Percentiles rank a stretch among this genome's conserved stretches.
These are phyloP conservation scores for Phrixothrix hirtus DNA, from an alignment of 2,888 invertebrate species.

Conservation along the genomic window DNA sequence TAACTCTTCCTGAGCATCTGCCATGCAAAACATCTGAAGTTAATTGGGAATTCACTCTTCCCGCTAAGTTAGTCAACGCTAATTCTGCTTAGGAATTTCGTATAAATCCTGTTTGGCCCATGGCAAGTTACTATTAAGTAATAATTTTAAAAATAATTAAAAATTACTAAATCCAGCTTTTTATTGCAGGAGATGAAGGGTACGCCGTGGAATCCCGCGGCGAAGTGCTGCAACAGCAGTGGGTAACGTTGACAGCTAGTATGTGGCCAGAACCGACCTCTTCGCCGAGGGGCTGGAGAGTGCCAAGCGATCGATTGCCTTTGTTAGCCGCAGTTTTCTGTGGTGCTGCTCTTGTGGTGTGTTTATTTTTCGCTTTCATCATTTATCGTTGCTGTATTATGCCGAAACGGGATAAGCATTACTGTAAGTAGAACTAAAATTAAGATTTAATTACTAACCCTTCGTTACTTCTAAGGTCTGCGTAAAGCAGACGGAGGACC, in stretches of 20 bases:
- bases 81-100: too few relatives aligned
- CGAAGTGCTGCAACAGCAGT: constrained; percentile 57
- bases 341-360: constrained; percentile 66
- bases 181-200: constrained; percentile 50
- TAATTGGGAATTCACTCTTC: too few relatives aligned
- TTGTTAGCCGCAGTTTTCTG: constrained; percentile 58
- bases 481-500: constrained; percentile 50
- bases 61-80: too few relatives aligned
- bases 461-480: constrained; percentile 50
- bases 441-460: too few relatives aligned
- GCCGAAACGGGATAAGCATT: constrained; percentile 70
- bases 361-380: constrained; percentile 65
- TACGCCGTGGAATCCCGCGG: constrained; percentile 42
- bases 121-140: too few relatives aligned
- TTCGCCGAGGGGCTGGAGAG: constrained; percentile 52
- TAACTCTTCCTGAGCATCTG: too few relatives aligned
- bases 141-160: too few relatives aligned
- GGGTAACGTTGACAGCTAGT: constrained; percentile 60
- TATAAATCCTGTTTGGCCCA: too few relatives aligned
- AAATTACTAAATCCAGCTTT: constrained; percentile 6
- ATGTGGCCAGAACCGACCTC: constrained; percentile 58
- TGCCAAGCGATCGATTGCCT: constrained; percentile 57
- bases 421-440: constrained; percentile 65
- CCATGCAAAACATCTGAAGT: too few relatives aligned
- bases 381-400: constrained; percentile 72